Evolutionary conservation across 2,113 vertebrate genomes (phyloP).

Genomic region (Pseudopodoces humilis): DNA sequence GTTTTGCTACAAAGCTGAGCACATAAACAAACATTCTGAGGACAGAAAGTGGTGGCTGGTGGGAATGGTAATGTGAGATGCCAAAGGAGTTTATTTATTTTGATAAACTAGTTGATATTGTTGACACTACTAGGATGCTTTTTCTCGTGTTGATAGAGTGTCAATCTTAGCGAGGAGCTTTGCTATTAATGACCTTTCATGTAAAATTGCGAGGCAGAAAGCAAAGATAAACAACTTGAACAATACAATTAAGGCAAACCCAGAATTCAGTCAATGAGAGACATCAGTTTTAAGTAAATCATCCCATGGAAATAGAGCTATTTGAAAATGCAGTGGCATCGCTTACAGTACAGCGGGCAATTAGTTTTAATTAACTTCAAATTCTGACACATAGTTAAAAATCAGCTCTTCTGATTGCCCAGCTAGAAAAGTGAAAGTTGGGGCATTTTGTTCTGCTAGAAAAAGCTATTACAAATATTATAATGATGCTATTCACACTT

Average conservation of each 20-base stretch:
- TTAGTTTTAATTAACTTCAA: constrained; percentile 74
- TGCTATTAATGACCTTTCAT: constrained; percentile 16
- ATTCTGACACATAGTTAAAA: constrained; percentile 56
- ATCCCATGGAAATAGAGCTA: constrained; percentile 29
- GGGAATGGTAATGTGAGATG: neutral
- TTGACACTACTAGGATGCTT: neutral
- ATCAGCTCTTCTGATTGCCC: neutral
- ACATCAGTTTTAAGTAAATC: constrained; percentile 14
- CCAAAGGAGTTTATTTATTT: neutral
- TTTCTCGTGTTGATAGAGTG: neutral
- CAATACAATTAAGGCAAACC: constrained; percentile 37
- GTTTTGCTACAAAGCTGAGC: neutral
- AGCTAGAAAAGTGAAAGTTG: constrained; percentile 30
- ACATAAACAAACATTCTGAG: neutral
- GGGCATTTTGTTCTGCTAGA: constrained; percentile 1
- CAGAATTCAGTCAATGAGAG: neutral
- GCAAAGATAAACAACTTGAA: constrained; percentile 38
- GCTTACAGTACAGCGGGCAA: constrained; percentile 47
- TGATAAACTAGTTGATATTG: neutral
- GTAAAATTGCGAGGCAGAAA: neutral
- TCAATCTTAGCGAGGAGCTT: neutral
- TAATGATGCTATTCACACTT: neutral
- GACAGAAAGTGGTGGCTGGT: neutral
- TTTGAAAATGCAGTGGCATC: constrained; percentile 51
- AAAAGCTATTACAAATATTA: constrained; percentile 20